phyloP scores from a whole-genome alignment of 2,888 invertebrate species.

The Chrysomela aeneicollis region DNA sequence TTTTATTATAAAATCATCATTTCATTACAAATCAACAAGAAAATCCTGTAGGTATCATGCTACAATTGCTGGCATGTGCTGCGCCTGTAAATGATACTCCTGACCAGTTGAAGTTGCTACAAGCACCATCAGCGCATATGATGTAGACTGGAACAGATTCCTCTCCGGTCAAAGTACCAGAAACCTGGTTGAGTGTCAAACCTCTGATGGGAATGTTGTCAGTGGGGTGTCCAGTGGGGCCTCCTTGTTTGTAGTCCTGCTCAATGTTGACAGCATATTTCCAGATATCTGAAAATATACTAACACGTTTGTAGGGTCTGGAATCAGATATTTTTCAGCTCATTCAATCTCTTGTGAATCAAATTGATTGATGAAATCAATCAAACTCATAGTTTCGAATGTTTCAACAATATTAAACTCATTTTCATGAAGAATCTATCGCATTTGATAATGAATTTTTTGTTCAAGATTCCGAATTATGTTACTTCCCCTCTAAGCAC shows the following conservation, averaged over 20 bases:
- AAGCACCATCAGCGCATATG: slow-evolving; percentile 37
- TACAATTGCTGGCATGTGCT: slow-evolving; percentile 34
- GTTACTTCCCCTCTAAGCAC: too few species aligned
- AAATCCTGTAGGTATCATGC: slow-evolving; percentile 36
- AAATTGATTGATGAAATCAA: too few species aligned
- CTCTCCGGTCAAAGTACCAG: slow-evolving; percentile 36
- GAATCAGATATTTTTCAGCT: too few species aligned
- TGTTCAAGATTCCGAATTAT: too few species aligned
- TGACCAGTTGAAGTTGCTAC: slow-evolving; percentile 39
- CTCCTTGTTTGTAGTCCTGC: slow-evolving; percentile 39
- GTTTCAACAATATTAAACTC: too few species aligned
- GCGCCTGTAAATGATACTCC: slow-evolving; percentile 31
- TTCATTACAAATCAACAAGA: slow-evolving; percentile 12
- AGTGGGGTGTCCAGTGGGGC: slow-evolving; percentile 32
- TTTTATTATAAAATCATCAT: too few species aligned
- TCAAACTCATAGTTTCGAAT: too few species aligned
- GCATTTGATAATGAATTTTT: too few species aligned
- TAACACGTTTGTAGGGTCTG: not conserved
- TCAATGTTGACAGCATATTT: slow-evolving; percentile 41
- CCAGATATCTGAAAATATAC: slow-evolving; percentile 31
- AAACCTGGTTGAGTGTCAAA: slow-evolving; percentile 30
- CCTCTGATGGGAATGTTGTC: slow-evolving; percentile 41
- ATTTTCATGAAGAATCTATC: too few species aligned
- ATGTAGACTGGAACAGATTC: slow-evolving; percentile 38
- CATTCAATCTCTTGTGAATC: too few species aligned